A percentile compares a stretch with the other conserved stretches of the same genome.
These are phyloP conservation scores for Tribolium castaneum DNA, from an alignment of 1,140 invertebrate genomes.

Conservation along the genomic window DNA sequence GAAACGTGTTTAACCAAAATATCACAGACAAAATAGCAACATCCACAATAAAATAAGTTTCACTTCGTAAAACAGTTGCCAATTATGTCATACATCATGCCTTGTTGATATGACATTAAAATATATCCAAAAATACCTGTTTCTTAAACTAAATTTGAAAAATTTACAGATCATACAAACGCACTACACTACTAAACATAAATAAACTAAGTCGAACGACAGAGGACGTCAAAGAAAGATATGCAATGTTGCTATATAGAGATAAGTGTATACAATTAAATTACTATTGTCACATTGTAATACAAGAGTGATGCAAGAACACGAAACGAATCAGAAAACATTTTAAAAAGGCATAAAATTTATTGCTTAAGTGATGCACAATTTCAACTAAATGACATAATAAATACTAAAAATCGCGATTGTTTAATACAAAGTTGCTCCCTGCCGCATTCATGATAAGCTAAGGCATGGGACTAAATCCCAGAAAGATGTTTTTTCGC, in stretches of 20 bases:
- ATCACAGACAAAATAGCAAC: conserved; percentile 44
- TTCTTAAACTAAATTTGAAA: conserved; percentile 5
- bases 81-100: conserved; percentile 31
- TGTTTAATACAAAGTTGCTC: conserved; percentile 39
- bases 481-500: conserved; percentile 4
- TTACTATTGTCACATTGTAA: conserved; percentile 38
- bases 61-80: conserved; percentile 5
- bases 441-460: conserved; percentile 38
- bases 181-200: conserved; percentile 5
- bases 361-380: conserved; percentile 26
- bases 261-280: conserved; percentile 18
- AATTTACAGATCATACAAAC: background rate
- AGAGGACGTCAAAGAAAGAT: background rate
- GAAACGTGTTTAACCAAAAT: conserved; percentile 42
- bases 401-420: conserved; percentile 21
- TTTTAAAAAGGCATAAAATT: conserved; percentile 6
- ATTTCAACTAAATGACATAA: conserved; percentile 27
- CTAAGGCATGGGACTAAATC: conserved; percentile 39
- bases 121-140: conserved; percentile 23
- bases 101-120: conserved; percentile 23
- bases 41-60: conserved; percentile 34
- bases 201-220: background rate
- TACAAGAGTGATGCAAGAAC: conserved; percentile 14
- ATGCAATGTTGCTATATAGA: conserved; percentile 39
- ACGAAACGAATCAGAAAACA: conserved; percentile 14